Evolutionary conservation across 92 coral and sea anemone genomes (phyloP), one percentile per base, ranked within the genome.

Genomic region (Muricea muricata): DNA sequence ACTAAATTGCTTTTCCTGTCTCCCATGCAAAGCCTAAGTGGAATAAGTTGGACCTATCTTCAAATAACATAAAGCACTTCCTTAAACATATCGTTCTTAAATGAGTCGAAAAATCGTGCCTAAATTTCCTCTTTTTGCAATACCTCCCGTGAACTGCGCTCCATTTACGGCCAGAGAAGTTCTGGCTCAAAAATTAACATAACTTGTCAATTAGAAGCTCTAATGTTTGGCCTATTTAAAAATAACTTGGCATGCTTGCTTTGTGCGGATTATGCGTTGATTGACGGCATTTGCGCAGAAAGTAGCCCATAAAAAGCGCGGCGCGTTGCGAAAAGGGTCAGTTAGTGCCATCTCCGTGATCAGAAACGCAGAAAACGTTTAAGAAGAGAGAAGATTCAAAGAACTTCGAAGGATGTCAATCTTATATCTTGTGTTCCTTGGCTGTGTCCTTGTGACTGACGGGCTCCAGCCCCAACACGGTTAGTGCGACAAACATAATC

Each of bases 101-200:
- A 52, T 7, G 26, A 13, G 60, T 20, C 50, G 4, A 45, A 3
- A 45, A 20, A 52, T 52, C 26, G 7, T 17, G 4, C 60, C 24
- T 18, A 52, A 37, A 52, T 0, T 52, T 20, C 4, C 3, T 9
- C 20, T 52, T 52, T 52, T 18, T 52, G 4, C 6, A n/a, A n/a
- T 20, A 23, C 21, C 23, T 52, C 60, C 23, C 1, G 20, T 52
- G 60, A 23, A 52, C 18, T 23, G 45, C 46, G 10, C 35, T 29
- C 75, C 75, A 68, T 68, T 68, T 68, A 68, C 75, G 75, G 75
- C 41, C 23, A 68, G 46, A 23, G 23, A 41, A 4, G 42, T 37
- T 4, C 18, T 68, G 40, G 48, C 40, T 7, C 4, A 25, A 37
- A 68, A 68, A 33, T 68, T 68, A 33, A 15, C 75, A 68, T 68